phyloP scores from a whole-genome alignment of 2,888 invertebrate species.

The Leptopilina syphax region DNA sequence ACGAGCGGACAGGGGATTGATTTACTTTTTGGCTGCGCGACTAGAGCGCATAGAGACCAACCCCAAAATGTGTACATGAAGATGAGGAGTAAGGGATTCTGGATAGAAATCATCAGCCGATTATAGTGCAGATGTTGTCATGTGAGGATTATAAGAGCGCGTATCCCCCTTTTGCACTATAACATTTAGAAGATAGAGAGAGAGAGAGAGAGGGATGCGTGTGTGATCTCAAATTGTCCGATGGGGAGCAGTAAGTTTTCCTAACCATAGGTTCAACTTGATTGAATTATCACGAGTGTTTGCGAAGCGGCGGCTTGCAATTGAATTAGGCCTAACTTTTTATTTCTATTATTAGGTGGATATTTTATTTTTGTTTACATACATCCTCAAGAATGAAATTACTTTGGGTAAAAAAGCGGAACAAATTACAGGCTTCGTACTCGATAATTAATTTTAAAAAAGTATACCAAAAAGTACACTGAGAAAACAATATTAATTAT shows the following conservation, averaged over 20 bases:
- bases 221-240: constrained; percentile 1
- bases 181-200: constrained; percentile 29
- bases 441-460: too few species aligned
- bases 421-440: background rate
- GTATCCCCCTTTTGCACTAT: constrained; percentile 56
- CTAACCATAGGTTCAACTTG: constrained; percentile 64
- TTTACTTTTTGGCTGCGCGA: constrained; percentile 54
- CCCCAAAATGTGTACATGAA: background rate
- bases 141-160: constrained; percentile 71
- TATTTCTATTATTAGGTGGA: constrained; percentile 46
- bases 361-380: constrained; percentile 49
- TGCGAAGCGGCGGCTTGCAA: constrained; percentile 75
- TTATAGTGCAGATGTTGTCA: constrained; percentile 76
- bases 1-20: constrained; percentile 55
- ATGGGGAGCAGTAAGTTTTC: constrained; percentile 50
- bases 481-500: too few species aligned
- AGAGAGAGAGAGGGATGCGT: too few species aligned
- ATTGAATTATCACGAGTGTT: constrained; percentile 77
- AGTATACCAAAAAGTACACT: too few species aligned
- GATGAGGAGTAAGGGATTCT: constrained; percentile 49
- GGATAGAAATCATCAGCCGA: constrained; percentile 72
- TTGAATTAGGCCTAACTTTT: constrained; percentile 71
- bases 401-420: background rate
- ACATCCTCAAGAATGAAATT: constrained; percentile 8
- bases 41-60: constrained; percentile 23